phyloP scores from a whole-genome alignment of 2,797 vertebrate species.

The Dendrocincla tyrannina region DNA sequence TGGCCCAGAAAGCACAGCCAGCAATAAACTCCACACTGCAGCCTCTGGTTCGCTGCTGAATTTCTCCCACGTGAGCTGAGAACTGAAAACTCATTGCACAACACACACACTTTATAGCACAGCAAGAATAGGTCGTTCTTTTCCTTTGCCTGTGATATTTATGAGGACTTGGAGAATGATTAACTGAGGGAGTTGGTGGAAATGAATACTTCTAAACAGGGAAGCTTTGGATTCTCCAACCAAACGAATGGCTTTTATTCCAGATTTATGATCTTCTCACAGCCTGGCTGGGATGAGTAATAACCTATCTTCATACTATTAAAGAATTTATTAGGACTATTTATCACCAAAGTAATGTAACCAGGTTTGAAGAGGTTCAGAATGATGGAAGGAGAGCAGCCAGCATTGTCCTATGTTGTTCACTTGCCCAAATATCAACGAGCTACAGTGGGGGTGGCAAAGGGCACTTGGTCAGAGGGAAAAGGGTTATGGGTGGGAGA shows the following conservation, averaged over 20 bases:
- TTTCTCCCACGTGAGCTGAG: conserved; percentile 15
- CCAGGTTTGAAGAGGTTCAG: conserved; percentile 13
- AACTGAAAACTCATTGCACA: conserved; percentile 13
- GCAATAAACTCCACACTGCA: background rate
- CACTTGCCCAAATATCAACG: background rate
- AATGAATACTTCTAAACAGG: conserved; percentile 67
- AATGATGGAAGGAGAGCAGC: conserved; percentile 4
- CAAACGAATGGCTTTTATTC: conserved; percentile 58
- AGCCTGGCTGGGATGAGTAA: conserved; percentile 45
- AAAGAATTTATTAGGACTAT: conserved; percentile 60
- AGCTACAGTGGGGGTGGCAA: background rate
- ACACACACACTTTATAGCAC: conserved; percentile 1
- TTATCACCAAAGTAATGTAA: conserved; percentile 56
- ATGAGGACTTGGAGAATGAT: conserved; percentile 60
- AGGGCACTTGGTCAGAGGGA: background rate
- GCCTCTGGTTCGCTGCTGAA: background rate
- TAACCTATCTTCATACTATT: conserved; percentile 57
- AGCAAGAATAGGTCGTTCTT: conserved; percentile 17
- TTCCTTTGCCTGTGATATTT: conserved; percentile 55
- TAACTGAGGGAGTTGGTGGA: conserved; percentile 50
- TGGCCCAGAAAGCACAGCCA: background rate
- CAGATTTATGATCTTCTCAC: conserved; percentile 61
- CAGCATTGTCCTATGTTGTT: background rate
- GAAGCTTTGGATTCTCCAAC: conserved; percentile 63
- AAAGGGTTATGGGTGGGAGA: background rate